Base-by-base conservation (phyloP, 2,797 vertebrate species). In the Danionella dracula region DNA sequence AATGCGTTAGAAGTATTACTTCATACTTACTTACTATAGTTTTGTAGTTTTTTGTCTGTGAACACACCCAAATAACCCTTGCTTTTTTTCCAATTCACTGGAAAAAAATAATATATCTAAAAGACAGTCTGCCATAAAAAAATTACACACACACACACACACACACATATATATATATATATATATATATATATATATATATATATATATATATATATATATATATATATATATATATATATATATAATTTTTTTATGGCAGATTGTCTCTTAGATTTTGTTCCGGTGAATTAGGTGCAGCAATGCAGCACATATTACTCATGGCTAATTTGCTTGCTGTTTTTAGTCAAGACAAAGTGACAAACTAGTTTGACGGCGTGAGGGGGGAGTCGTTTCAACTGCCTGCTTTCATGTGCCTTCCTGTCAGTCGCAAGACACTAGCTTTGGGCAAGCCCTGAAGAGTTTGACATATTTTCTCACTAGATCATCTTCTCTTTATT, bases 381-480 rank as follows among this genome's bases (percentile, higher is more conserved):
- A 58, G 31, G 46, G 48, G 27, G 40, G 45, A 68, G 48, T 51
- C 55, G 60, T 37, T 32, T 35, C 70, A 62, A 57, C 65, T 55
- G 69, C 54, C 54, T 57, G n/a, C 35, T 66, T 55, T 72, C 44
- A 69, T 68, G 40, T 61, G 27, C 37, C 21, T 20, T 46, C 37
- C 66, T 68, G 73, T 71, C 69, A 75, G 21, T 75, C 60, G 44
- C 13, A 4, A 17, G 16, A 40, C 46, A 13, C 19, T 59, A 8
- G 59, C 69, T 49, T 23, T 50, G 61, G 66, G 72, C 62, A 12
- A 49, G 15, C 31, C 57, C 53, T 61, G 20, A 29, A 54, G 46
- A 20, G 23, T 41, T 21, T 59, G 20, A 40, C 58, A 61, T 48
- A 38, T 34, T 27, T 55, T 58, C 68, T 50, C 19, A n/a, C 27